Evolutionary conservation across 2,797 vertebrate species (phyloP).

Genomic region (Mycteria americana): DNA sequence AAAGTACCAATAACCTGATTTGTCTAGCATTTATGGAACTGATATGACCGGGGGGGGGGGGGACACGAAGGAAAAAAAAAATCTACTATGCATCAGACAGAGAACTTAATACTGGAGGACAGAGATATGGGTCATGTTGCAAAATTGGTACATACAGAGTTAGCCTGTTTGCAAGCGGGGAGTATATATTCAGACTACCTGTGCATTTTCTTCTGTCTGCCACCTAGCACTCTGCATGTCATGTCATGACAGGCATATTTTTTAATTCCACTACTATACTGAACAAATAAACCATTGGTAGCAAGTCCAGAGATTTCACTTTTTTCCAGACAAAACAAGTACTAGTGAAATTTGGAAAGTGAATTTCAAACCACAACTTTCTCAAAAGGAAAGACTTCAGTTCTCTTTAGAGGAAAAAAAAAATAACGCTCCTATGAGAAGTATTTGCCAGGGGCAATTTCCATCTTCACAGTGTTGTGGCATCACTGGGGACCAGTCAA

Average conservation of each 20-base stretch:
- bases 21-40: background rate
- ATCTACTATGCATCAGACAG: background rate
- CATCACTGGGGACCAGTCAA: background rate
- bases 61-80: too few species aligned
- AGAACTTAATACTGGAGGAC: background rate
- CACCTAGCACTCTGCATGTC: background rate
- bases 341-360: background rate
- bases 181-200: background rate
- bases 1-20: background rate
- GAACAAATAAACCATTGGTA: background rate
- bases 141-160: background rate
- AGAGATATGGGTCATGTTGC: background rate
- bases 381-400: background rate
- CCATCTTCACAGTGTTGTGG: background rate
- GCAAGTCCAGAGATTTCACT: background rate
- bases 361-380: background rate
- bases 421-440: background rate
- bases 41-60: background rate
- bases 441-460: background rate
- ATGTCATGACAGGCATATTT: background rate
- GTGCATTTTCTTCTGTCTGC: background rate
- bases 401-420: background rate
- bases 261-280: background rate
- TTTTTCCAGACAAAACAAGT: background rate
- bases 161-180: background rate